phyloP scores from a whole-genome alignment of 2,113 vertebrate species.

The Syngnathus floridae region DNA sequence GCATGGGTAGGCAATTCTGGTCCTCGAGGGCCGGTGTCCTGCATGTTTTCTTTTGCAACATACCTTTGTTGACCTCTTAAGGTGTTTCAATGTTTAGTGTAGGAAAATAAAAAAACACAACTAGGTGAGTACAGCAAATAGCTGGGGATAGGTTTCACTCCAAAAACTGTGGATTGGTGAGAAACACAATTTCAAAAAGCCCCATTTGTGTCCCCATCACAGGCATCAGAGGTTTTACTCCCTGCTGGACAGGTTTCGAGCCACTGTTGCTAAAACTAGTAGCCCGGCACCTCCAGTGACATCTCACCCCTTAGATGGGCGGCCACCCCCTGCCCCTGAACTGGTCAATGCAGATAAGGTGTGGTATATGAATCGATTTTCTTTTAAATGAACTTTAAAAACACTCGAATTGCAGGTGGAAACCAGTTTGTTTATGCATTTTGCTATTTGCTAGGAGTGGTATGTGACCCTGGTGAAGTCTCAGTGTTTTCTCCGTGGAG shows the following conservation, averaged over 20 bases:
- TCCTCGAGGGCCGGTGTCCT: no score
- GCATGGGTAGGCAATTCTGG: background rate
- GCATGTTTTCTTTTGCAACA: no score
- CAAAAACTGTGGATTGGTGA: no score
- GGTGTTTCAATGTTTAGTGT: background rate
- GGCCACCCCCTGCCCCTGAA: constrained; percentile 77
- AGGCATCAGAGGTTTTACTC: constrained; percentile 97
- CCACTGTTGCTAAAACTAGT: constrained; percentile 76
- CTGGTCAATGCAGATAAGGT: constrained; percentile 82
- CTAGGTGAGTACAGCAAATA: background rate
- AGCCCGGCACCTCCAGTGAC: constrained; percentile 81
- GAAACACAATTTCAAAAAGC: background rate
- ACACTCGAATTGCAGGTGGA: background rate
- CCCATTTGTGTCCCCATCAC: background rate
- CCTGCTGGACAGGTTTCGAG: constrained; percentile 93
- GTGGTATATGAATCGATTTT: constrained; percentile 20
- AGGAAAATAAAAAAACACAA: background rate
- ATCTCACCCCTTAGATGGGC: constrained; percentile 87
- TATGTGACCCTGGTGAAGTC: constrained; percentile 85
- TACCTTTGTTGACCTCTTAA: background rate
- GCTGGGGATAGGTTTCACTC: no score
- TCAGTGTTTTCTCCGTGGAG: constrained; percentile 82
- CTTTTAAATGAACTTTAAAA: background rate
- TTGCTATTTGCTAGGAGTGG: constrained; percentile 77
- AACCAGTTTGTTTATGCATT: background rate